Evolutionary conservation across 2,888 invertebrate species (phyloP), one percentile per base, ranked within the genome.

Genomic region (Lathronympha strigana): DNA sequence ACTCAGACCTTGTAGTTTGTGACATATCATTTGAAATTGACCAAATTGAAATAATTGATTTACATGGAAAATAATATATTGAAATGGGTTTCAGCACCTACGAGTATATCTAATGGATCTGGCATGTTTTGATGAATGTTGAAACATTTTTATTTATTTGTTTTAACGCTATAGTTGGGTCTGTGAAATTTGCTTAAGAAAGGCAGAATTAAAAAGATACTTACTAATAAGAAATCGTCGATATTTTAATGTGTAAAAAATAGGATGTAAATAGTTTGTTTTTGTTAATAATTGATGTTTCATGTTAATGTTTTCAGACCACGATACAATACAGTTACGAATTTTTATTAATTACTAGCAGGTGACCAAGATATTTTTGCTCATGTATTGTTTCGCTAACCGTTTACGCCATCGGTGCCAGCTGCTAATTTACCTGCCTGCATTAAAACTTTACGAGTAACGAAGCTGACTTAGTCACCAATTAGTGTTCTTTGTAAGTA

Each of bases 261-360:
- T 77, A 81, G 78, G 78, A 76, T 82, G 85, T 88, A 88, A 76
- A 88, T 90, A 88, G 82, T 85, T 84, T 86, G 86, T 87, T 88
- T 86, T 87, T 87, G 86, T 89, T 88, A 81, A 77, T 81, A 80
- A 87, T 88, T 85, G 85, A 86, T 90, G 89, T 91, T 87, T 84
- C 81, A 82, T 83, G 90, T 90, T 88, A 83, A 86, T 89, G 90
- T 90, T 85, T 80, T 80, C 80, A 80, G 74, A 79, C 79, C 81
- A 82, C 71, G 75, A 78, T 78, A 79, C 78, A 76, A 78, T 78
- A 79, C 78, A 76, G 77, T 72, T 77, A 76, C 76, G 70, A 73
- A 67, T 74, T 75, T 75, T 82, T 77, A 73, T 71, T 47, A 66
- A 19, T 15, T 58, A 54, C 53, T 38, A 33, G 17, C 54, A 61